Conservation (phyloP, 2,113 vertebrate genomes). For the Climacteris rufus region DNA sequence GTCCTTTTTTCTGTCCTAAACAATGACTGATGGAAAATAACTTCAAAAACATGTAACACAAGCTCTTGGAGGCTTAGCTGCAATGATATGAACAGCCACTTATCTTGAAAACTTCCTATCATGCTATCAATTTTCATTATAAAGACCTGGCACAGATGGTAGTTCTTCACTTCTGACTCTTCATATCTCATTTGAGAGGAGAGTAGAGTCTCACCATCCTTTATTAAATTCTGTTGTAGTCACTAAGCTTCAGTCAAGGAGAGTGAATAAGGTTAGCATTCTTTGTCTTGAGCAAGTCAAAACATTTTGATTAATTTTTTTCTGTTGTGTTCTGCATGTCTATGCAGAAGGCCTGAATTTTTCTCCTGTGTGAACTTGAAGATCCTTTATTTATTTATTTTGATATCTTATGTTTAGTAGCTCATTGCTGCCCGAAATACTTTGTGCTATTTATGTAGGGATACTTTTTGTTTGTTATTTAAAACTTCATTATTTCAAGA, state of each 20-base stretch:
- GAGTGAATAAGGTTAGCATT: background rate
- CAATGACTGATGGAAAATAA: background rate
- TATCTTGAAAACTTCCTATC: background rate
- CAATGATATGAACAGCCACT: background rate
- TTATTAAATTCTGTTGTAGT: background rate
- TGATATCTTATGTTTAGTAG: background rate
- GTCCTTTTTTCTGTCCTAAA: background rate
- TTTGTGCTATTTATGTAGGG: background rate
- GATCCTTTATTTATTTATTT: background rate
- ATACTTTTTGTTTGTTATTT: constrained; percentile 41
- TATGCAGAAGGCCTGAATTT: background rate
- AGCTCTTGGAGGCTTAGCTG: background rate
- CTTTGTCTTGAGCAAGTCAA: background rate
- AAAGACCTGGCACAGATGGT: background rate
- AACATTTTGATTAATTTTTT: background rate
- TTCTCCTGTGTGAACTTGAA: background rate
- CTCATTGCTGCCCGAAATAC: background rate
- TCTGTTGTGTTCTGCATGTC: background rate
- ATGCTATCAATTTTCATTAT: background rate
- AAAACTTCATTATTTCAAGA: constrained; percentile 40
- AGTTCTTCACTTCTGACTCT: background rate
- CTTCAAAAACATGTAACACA: background rate
- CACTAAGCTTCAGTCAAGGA: background rate
- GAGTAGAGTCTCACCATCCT: background rate
- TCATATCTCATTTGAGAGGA: background rate